Percentiles rank a stretch among this genome's conserved stretches.
Conservation (phyloP, 2,797 vertebrate genomes). For the Acestrorhynchus altus region DNA sequence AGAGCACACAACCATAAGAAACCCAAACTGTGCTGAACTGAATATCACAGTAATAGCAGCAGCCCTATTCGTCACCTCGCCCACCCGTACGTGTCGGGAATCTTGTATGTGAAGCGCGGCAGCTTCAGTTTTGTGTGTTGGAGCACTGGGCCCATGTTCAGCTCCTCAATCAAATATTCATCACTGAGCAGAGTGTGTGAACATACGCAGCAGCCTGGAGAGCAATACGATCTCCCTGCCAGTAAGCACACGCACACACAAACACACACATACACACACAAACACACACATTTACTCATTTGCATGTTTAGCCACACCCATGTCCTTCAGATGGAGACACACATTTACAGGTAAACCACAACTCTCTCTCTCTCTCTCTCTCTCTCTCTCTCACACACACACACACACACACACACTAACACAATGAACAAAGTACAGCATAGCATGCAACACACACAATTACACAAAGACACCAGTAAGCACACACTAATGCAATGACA, state of each 20-base stretch:
- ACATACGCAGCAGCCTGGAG: slow-evolving; percentile 25
- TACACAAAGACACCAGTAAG: neutral
- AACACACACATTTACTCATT: slow-evolving; percentile 26
- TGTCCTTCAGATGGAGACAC: neutral
- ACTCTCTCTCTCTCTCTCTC: too few relatives aligned
- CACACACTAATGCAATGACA: neutral
- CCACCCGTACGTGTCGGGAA: neutral
- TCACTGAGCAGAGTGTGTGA: slow-evolving; percentile 29
- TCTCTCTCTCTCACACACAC: too few relatives aligned
- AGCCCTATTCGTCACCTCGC: neutral
- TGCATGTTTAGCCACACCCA: slow-evolving; percentile 24
- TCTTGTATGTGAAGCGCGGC: neutral
- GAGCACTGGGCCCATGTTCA: slow-evolving; percentile 17
- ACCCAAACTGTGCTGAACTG: too few relatives aligned
- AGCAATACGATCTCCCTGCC: slow-evolving; percentile 31
- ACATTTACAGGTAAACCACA: neutral
- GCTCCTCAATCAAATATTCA: slow-evolving; percentile 44
- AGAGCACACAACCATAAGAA: too few relatives aligned
- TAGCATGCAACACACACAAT: neutral
- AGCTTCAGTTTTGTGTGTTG: neutral
- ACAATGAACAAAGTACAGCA: neutral
- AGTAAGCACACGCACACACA: neutral
- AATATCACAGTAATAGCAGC: neutral
- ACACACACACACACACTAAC: neutral
- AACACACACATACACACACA: slow-evolving; percentile 3